Evolutionary conservation across 2,113 vertebrate species (phyloP), one percentile per base, ranked within the genome.

Genomic region (Orthonyx spaldingii): DNA sequence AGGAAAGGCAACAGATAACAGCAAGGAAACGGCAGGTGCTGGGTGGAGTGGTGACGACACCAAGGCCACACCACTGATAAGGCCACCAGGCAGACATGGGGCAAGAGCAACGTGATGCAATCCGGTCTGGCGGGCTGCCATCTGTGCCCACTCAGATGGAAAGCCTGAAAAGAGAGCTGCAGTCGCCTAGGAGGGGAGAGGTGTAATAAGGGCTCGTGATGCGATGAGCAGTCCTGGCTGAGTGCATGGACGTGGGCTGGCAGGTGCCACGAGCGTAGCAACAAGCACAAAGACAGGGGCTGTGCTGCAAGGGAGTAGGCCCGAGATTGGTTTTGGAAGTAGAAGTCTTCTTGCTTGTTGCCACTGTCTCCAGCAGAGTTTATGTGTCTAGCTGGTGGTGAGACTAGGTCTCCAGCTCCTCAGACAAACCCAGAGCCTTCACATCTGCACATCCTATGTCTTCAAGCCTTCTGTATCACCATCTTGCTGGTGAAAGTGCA

Each of bases 151-250:
- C 26, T 11, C 33, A 27, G 16, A 35, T 19, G 35, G 46, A 55
- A 41, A 32, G 33, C 33, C 28, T 53, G 71, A 63, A 86, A 44
- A 65, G 22, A 69, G 37, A 5, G 0, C 32, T 1, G 2, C 2
- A 9, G n/a, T 13, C 55, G 16, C 14, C 3, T 7, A 13, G 0
- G 16, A 46, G 35, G 50, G 46, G 5, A 55, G 16, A 64, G 26
- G 21, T 4, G 2, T 19, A 10, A 27, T 13, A 44, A 52, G 16
- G n/a, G 46, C 7, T 39, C 28, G 6, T 0, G 1, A 24, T 35
- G 15, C 0, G 1, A 39, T 0, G 3, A 52, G 17, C 1, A 11
- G 3, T 20, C 26, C 16, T 0, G 0, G 49, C 28, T 1, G 4
- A 47, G 35, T 2, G 3, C 1, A 0, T 4, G 22, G 80, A 72